Base-by-base conservation (phyloP, 2,113 vertebrate genomes). In the Sorex araneus region DNA sequence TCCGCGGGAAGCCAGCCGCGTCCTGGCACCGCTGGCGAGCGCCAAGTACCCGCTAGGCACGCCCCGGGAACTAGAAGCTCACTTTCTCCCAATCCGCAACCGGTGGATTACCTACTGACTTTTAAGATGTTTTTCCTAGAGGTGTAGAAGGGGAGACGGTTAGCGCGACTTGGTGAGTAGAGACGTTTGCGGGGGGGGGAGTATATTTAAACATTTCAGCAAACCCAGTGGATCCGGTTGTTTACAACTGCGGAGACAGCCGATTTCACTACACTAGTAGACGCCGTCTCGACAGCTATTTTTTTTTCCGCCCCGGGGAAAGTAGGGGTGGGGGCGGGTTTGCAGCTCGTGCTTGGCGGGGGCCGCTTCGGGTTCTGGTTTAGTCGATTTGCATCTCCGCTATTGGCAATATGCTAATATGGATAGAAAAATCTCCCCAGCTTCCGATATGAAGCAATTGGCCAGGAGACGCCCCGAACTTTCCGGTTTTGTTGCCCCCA, bases 191-290 rank as follows among this genome's bases (percentile, higher is more conserved):
- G 79, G 82, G 76, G 63, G 76, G 82, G 74, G 79, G 71, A 90
- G 36, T 86, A 64, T 84, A 86, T 93, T 95, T 89, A 86, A 93
- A 95, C 86, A 92, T 93, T 95, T 95, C 90, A 63, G 90, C n/a
- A 60, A 94, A 88, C 75, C 60, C 4, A 50, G 81, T 87, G 77
- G 43, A 89, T 92, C 67, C 45, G 34, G 69, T 96, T 96, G 92
- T 96, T 97, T 96, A 95, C 92, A 89, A 70, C 45, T 92, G 83
- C 73, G 43, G 93, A 93, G 84, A 92, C 93, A 78, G 76, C 84
- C 4, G n/a, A 86, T 95, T 92, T 90, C 94, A 86, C 85, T 93
- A 75, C 63, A 69, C 78, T 93, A 85, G 92, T 93, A 91, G 60
- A 91, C 81, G 76, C 88, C 21, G 19, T 85, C 85, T 93, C 16